Conservation (phyloP, 2,888 invertebrate genomes). For the Phaedon cochleariae region DNA sequence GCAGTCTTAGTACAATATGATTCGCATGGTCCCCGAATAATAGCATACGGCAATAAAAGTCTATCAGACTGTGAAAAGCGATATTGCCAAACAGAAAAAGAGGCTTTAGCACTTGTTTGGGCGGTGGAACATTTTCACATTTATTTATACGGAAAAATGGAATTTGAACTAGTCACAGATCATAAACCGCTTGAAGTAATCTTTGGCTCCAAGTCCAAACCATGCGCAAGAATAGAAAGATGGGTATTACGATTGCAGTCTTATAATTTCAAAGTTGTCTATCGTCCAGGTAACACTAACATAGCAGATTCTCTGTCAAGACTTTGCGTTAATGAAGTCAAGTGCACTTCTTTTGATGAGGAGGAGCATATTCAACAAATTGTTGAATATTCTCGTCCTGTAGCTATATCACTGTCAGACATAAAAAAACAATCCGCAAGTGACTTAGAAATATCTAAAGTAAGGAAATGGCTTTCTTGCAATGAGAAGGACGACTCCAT, state of each 20-base stretch:
- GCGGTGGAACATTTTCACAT: slow-evolving; percentile 48
- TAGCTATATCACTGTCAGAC: slow-evolving; percentile 29
- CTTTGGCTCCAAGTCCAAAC: slow-evolving; percentile 43
- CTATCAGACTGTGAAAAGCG: slow-evolving; percentile 33
- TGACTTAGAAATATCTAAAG: slow-evolving; percentile 23
- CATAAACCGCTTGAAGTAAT: slow-evolving; percentile 41
- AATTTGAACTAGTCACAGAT: slow-evolving; percentile 20
- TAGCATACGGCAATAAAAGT: slow-evolving; percentile 43
- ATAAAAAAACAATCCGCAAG: slow-evolving; percentile 21
- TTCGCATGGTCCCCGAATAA: slow-evolving; percentile 31
- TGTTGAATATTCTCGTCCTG: slow-evolving; percentile 27
- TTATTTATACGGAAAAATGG: slow-evolving; percentile 29
- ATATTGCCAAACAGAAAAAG: slow-evolving; percentile 51
- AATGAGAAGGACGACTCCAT: slow-evolving; percentile 20
- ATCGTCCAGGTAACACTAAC: slow-evolving; percentile 28
- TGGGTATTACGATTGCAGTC: slow-evolving; percentile 34
- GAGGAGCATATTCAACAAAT: slow-evolving; percentile 22
- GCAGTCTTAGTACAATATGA: slow-evolving; percentile 43
- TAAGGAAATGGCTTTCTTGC: slow-evolving; percentile 14
- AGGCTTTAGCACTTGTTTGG: slow-evolving; percentile 56
- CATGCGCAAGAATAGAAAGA: slow-evolving; percentile 33
- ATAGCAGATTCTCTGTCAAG: slow-evolving; percentile 31
- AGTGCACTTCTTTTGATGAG: slow-evolving; percentile 3
- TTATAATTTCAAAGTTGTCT: slow-evolving; percentile 25
- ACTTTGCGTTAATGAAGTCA: slow-evolving; percentile 16